These are phyloP conservation scores for Vulpes ferrilata DNA, from an alignment of 2,113 vertebrate genomes.

Conservation along the genomic window DNA sequence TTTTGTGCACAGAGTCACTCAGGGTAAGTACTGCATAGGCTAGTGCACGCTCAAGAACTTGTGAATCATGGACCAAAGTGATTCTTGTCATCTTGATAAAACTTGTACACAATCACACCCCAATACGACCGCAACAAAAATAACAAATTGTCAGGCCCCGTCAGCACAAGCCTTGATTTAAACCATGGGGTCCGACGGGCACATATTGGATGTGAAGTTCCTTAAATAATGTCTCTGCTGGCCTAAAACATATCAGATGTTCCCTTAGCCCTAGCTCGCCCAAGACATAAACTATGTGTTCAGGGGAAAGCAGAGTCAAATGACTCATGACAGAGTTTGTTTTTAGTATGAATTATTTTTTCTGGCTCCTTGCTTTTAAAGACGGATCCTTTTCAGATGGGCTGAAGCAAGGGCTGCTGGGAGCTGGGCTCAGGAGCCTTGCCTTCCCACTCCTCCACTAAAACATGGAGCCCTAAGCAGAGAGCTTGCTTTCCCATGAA, in stretches of 20 bases:
- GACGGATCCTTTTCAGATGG: slow-evolving; percentile 79
- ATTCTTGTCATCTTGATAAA: slow-evolving; percentile 81
- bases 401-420: slow-evolving; percentile 67
- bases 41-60: background rate
- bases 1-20: background rate
- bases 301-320: slow-evolving; percentile 87
- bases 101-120: slow-evolving; percentile 41
- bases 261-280: slow-evolving; percentile 81
- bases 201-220: slow-evolving; percentile 67
- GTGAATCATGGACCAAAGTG: slow-evolving; percentile 37
- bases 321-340: slow-evolving; percentile 88
- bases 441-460: background rate
- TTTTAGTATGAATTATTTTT: slow-evolving; percentile 86
- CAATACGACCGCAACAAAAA: slow-evolving; percentile 28
- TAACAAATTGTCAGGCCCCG: slow-evolving; percentile 78
- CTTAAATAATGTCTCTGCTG: slow-evolving; percentile 74
- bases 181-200: slow-evolving; percentile 72
- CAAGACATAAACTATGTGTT: slow-evolving; percentile 86
- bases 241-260: slow-evolving; percentile 87
- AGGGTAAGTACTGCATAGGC: background rate
- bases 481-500: background rate
- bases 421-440: slow-evolving; percentile 50
- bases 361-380: slow-evolving; percentile 84
- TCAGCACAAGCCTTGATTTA: slow-evolving; percentile 79
- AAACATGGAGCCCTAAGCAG: background rate